phyloP scores from a whole-genome alignment of 2,113 vertebrate genomes.

The Syrrhaptes paradoxus region DNA sequence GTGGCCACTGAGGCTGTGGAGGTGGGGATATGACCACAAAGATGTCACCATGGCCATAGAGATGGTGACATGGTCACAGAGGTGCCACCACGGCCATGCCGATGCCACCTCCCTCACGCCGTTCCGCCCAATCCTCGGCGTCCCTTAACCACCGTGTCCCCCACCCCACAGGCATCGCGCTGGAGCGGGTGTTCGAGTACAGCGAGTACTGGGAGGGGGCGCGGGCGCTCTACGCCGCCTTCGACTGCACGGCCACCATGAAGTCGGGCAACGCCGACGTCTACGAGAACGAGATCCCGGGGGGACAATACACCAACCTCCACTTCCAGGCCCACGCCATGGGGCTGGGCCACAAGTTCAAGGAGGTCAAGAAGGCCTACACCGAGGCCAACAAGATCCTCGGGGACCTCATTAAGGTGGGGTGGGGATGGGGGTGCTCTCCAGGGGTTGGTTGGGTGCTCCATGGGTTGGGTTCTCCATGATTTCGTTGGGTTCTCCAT shows the following conservation, averaged over 20 bases:
- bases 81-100: no score
- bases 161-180: constrained; percentile 77
- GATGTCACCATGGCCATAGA: no score
- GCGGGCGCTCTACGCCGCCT: constrained; percentile 89
- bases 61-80: no score
- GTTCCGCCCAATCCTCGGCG: no score
- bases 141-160: no score
- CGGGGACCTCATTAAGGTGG: constrained; percentile 95
- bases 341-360: constrained; percentile 97
- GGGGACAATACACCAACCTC: constrained; percentile 98
- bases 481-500: not conserved
- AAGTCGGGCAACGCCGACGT: constrained; percentile 96
- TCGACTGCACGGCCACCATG: constrained; percentile 99
- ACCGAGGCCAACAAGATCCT: constrained; percentile 92
- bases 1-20: no score
- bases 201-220: constrained; percentile 96
- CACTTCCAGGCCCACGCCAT: constrained; percentile 99
- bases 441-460: no score
- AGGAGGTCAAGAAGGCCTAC: constrained; percentile 95
- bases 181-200: constrained; percentile 95
- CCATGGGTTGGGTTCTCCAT: no score
- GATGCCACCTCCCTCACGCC: no score
- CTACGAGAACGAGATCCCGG: constrained; percentile 98
- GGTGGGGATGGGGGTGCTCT: no score
- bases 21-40: no score